Evolutionary conservation across 2,888 invertebrate species (phyloP).

Genomic region (Nebria brevicollis): DNA sequence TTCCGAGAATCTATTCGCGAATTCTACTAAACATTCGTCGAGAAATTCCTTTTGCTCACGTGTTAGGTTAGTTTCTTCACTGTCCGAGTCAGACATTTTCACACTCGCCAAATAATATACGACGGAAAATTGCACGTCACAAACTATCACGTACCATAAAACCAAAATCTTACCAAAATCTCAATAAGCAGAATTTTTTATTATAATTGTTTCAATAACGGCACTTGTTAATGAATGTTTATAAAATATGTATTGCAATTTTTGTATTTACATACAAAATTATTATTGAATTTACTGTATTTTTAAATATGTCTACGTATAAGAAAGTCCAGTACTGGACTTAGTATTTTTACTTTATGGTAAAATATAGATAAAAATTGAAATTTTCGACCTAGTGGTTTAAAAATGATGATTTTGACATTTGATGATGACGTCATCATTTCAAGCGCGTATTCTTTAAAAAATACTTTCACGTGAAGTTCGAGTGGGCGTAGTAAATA

Average conservation of each 20-base stretch:
- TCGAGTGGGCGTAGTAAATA: constrained; percentile 1
- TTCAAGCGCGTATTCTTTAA: background rate
- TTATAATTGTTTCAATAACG: no score
- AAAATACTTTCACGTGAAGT: background rate
- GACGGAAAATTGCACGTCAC: background rate
- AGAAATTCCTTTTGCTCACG: constrained; percentile 61
- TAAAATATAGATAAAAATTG: no score
- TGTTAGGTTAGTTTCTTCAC: constrained; percentile 52
- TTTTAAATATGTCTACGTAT: no score
- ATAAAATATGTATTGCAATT: no score
- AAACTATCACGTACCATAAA: background rate
- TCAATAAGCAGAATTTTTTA: no score
- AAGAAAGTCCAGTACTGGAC: no score
- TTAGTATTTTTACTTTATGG: no score
- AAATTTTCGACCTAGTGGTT: background rate
- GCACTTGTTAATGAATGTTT: no score
- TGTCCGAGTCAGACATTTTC: constrained; percentile 35
- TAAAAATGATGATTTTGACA: background rate
- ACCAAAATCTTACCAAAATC: background rate
- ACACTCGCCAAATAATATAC: background rate
- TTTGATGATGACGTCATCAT: background rate
- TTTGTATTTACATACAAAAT: no score
- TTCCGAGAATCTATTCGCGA: constrained; percentile 61
- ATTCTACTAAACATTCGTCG: constrained; percentile 61
- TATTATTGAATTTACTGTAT: no score